These are phyloP conservation scores for Porites australiensis DNA, from an alignment of 64 coral and sea anemone species.

Conservation along the genomic window DNA sequence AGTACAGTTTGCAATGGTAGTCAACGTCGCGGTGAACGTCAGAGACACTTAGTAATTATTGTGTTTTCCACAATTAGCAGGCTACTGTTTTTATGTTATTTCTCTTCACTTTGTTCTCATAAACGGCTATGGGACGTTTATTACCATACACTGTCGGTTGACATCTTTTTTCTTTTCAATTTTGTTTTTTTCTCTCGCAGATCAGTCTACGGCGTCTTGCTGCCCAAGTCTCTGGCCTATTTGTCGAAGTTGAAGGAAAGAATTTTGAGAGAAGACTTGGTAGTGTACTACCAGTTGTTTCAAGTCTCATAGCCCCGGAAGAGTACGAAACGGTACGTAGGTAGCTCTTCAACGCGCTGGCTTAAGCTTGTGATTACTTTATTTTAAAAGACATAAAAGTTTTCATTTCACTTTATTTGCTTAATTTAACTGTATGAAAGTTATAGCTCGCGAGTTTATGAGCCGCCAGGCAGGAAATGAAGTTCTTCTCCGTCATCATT, in stretches of 20 bases:
- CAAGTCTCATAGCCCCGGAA: conserved; percentile 66
- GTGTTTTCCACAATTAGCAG: no score
- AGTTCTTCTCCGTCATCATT: no score
- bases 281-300: conserved; percentile 68
- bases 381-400: not conserved
- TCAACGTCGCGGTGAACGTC: no score
- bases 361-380: not conserved
- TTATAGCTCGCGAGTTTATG: no score
- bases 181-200: not conserved
- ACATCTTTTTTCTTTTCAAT: not conserved
- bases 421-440: no score
- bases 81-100: no score
- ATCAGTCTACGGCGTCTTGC: conserved; percentile 75
- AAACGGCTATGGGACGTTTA: not conserved
- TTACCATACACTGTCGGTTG: not conserved
- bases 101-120: not conserved
- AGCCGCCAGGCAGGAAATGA: no score
- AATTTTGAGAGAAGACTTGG: conserved; percentile 73
- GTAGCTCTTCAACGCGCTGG: not conserved
- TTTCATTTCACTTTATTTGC: no score
- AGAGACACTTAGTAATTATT: no score
- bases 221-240: conserved; percentile 84
- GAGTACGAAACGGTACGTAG: conserved; percentile 65
- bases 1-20: no score
- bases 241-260: conserved; percentile 86